These are phyloP conservation scores for Schizothorax lantsangensis DNA, from an alignment of 2,797 vertebrate genomes.

Conservation along the genomic window DNA sequence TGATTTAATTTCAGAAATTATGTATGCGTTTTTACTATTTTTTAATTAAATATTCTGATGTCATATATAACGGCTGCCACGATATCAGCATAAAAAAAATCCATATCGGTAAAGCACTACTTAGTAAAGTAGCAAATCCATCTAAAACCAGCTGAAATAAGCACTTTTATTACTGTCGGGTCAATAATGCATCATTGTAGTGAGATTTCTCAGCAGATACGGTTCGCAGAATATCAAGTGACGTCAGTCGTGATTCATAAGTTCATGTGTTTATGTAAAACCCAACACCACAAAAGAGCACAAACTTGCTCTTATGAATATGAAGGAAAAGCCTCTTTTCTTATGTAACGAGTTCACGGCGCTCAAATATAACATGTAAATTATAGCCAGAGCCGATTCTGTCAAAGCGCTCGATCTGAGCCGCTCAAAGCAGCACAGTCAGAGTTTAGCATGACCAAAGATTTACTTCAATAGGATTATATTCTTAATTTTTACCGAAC, in stretches of 20 bases:
- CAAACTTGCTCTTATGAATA: conserved; percentile 27
- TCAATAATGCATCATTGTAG: background rate
- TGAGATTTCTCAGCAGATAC: background rate
- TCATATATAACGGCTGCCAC: background rate
- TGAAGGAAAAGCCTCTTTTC: conserved; percentile 44
- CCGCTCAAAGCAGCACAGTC: conserved; percentile 76
- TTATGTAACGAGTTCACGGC: conserved; percentile 51
- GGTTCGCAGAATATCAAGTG: background rate
- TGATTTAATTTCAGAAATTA: too few relatives aligned
- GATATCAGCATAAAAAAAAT: background rate
- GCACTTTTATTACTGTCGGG: background rate
- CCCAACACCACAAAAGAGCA: background rate
- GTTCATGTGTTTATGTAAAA: background rate
- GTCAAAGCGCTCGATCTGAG: conserved; percentile 65
- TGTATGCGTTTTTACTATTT: background rate
- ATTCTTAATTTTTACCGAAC: conserved; percentile 83
- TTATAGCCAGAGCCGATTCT: conserved; percentile 59
- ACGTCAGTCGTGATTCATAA: conserved; percentile 11
- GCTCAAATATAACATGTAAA: conserved; percentile 64
- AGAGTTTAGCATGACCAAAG: conserved; percentile 79
- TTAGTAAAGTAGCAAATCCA: background rate
- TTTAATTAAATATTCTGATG: background rate
- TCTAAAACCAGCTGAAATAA: background rate
- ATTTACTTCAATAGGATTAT: conserved; percentile 86
- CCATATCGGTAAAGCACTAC: background rate